Evolutionary conservation across 2,888 invertebrate genomes (phyloP).

Genomic region (Linnaemya vulpina): DNA sequence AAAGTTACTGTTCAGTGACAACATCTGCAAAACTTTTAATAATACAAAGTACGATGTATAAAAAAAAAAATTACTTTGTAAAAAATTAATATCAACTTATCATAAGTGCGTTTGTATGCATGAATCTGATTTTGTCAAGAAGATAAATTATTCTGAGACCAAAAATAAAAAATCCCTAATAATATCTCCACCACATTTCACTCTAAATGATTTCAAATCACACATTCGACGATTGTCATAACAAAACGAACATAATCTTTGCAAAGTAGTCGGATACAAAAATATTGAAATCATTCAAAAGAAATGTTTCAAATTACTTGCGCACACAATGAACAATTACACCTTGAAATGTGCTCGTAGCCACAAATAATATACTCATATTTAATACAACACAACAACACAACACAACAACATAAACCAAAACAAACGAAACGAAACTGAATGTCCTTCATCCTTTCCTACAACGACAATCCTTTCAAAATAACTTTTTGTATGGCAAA

Average conservation of each 20-base stretch:
- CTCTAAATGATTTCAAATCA: constrained; percentile 13
- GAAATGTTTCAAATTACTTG: constrained; percentile 10
- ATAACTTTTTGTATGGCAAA: constrained; percentile 22
- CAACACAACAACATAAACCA: too few relatives aligned
- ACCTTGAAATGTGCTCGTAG: constrained; percentile 28
- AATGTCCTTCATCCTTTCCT: constrained; percentile 33
- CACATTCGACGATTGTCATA: not conserved
- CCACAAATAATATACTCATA: constrained; percentile 9
- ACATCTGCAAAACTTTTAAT: too few relatives aligned
- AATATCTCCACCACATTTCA: not conserved
- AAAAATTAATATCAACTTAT: too few relatives aligned
- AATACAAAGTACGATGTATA: too few relatives aligned
- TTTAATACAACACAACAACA: constrained; percentile 8
- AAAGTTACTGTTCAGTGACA: too few relatives aligned
- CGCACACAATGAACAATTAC: not conserved
- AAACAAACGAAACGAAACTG: not conserved
- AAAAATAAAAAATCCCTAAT: constrained; percentile 4
- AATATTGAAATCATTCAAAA: not conserved
- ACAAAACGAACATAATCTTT: not conserved
- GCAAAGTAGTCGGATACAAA: not conserved
- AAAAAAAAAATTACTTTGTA: too few relatives aligned
- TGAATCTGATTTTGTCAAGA: not conserved
- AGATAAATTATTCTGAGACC: not conserved
- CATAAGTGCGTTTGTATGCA: too few relatives aligned
- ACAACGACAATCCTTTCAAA: constrained; percentile 17